Base-by-base conservation (phyloP, 2,797 vertebrate genomes). In the Enteromius paludinosus region DNA sequence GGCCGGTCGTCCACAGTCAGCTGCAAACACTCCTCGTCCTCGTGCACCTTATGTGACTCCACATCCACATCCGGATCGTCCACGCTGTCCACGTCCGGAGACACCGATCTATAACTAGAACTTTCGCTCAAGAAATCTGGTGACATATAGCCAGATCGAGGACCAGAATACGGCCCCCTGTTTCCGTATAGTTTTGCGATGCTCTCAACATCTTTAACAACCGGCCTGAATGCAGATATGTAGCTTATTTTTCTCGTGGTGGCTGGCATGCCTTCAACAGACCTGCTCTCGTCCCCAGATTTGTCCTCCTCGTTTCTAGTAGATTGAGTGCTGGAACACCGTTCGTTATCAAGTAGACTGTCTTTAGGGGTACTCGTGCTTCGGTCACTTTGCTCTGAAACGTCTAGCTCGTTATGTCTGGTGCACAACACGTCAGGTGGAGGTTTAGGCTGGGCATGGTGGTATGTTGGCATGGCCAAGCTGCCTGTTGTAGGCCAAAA, bases 191-290 rank as follows among this genome's bases (percentile, higher is more conserved):
- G 93, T 87, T 99, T 98, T 54, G 98, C 97, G 80, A 99, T 97
- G 87, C 96, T 97, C 90, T 98, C 98, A 0, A 96, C 91, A 89
- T 98, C 98, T 89, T 98, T 98, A 41, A 99, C 96, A 6, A 99
- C 98, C 0, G 98, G 98, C 18, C 98, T 95, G 94, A 99, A 99
- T 5, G 98, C 98, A 2, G 98, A 99, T 17, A 99, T 95, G 88
- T 99, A 99, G 85, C 94, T 97, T 87, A 96, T 94, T 82, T 98
- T 98, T 80, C 97, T 92, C 4, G 93, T 82, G 8, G 86, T 80
- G 0, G 92, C 89, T 75, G 89, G 62, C 74, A 91, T 35, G 23
- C 91, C 93, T 43, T 95, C 95, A 83, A 87, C 81, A 20, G 93
- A 91, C 89, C 95, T 91, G 59, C 90, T 89, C 87, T 96, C 95